phyloP scores from a whole-genome alignment of 2,888 invertebrate genomes.

The Phrixothrix hirtus region DNA sequence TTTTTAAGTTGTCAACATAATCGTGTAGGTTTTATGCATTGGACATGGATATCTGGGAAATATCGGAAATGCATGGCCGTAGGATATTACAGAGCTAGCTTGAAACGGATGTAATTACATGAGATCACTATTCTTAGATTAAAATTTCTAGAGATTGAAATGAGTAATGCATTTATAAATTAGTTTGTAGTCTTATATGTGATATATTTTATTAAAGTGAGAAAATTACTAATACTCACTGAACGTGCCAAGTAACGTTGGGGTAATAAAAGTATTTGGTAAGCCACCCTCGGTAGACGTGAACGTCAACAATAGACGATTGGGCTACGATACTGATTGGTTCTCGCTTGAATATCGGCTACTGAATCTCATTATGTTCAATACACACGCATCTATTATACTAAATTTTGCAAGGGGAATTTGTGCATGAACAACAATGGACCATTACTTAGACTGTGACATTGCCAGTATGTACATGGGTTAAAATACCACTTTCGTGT shows the following conservation, averaged over 20 bases:
- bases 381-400: constrained; percentile 51
- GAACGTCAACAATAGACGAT: constrained; percentile 46
- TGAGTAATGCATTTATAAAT: no score
- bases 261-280: constrained; percentile 33
- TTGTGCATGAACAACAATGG: constrained; percentile 36
- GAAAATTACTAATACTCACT: constrained; percentile 3
- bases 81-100: no score
- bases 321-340: constrained; percentile 49
- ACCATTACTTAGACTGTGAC: constrained; percentile 22
- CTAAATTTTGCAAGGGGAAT: constrained; percentile 38
- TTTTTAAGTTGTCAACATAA: constrained; percentile 23
- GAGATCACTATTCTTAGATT: no score
- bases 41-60: no score
- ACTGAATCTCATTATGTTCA: constrained; percentile 50
- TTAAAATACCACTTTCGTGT: no score
- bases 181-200: no score
- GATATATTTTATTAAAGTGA: no score
- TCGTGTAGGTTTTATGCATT: constrained; percentile 33
- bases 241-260: constrained; percentile 18
- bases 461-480: no score
- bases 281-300: constrained; percentile 34
- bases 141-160: no score
- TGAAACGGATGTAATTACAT: no score
- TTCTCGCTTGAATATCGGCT: constrained; percentile 45
- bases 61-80: no score